phyloP scores from a whole-genome alignment of 2,797 vertebrate genomes.

The Petrocephalus sullivani region DNA sequence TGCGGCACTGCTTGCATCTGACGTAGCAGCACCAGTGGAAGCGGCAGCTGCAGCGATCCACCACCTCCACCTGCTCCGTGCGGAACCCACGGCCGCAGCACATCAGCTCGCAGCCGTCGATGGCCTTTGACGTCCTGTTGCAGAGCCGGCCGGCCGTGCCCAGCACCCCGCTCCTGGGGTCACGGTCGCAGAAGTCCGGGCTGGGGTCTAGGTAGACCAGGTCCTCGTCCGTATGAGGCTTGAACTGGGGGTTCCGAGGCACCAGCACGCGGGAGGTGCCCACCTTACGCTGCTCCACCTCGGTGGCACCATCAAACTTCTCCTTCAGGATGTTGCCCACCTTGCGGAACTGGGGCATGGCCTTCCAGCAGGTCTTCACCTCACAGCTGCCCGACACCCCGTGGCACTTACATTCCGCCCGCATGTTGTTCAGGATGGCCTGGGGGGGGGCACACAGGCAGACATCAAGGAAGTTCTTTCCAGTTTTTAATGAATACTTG shows the following conservation, averaged over 20 bases:
- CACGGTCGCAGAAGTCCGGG: slow-evolving; percentile 95
- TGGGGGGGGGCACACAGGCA: slow-evolving; percentile 38
- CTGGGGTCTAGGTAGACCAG: slow-evolving; percentile 96
- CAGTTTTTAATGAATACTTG: too few species aligned
- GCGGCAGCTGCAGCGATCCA: slow-evolving; percentile 95
- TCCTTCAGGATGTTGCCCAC: slow-evolving; percentile 96
- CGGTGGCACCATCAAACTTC: slow-evolving; percentile 95
- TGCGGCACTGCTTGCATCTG: slow-evolving; percentile 97
- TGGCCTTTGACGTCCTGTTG: slow-evolving; percentile 94
- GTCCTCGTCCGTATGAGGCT: slow-evolving; percentile 89
- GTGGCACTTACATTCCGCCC: slow-evolving; percentile 94
- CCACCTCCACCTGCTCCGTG: slow-evolving; percentile 91
- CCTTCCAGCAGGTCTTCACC: slow-evolving; percentile 98
- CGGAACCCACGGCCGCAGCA: slow-evolving; percentile 97
- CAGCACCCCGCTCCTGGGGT: slow-evolving; percentile 88
- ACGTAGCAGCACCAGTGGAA: slow-evolving; percentile 99
- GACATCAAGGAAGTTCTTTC: neutral
- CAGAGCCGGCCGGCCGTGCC: slow-evolving; percentile 89
- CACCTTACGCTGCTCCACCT: slow-evolving; percentile 91
- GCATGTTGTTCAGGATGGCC: slow-evolving; percentile 98
- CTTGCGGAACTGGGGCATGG: slow-evolving; percentile 89
- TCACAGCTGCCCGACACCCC: slow-evolving; percentile 95
- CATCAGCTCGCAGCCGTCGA: slow-evolving; percentile 93
- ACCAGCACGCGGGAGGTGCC: slow-evolving; percentile 93
- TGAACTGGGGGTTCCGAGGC: slow-evolving; percentile 92